Evolutionary conservation across 2,113 vertebrate species (phyloP), one percentile per base, ranked within the genome.

Genomic region (Podarcis cretensis): DNA sequence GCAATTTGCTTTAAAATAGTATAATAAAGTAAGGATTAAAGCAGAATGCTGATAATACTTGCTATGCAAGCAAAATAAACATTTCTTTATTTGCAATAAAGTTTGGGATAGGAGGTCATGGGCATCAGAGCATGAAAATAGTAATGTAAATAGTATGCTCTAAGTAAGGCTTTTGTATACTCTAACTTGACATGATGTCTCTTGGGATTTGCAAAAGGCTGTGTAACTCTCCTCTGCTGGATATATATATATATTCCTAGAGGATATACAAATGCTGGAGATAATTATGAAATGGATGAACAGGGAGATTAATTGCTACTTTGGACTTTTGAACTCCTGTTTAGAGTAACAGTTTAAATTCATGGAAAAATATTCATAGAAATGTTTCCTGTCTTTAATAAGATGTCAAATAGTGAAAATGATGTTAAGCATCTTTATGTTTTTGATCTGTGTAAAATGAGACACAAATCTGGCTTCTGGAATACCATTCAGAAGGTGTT

Each of bases 11-110:
- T 66, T 59, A 6, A n/a, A 84, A 77, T 0, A 0, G 1, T 76
- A 14, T 27, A 71, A 69, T 81, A 86, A 84, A 84, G 23, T 1
- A n/a, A 48, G 57, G 59, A 84, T 90, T 87, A 23, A 5, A 43
- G 10, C 32, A 89, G 77, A 91, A 83, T 65, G 30, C 3, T 83
- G 69, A 76, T 76, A 25, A 16, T 23, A 2, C 8, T 74, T 73
- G 35, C 79, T 16, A 63, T 59, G 57, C 3, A 9, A 8, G 71
- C 1, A 84, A 88, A 83, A n/a, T 0, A 86, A 92, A 87, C 80
- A 25, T 32, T 14, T 3, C 84, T 25, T 37, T 0, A 0, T 82
- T 82, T 75, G 21, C 37, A 13, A 4, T 0, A 0, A 78, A 40
- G 37, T 83, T 23, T 81, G 77, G 20, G 83, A 76, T 48, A 25